Evolutionary conservation across 2,888 invertebrate species (phyloP).

Genomic region (Melieria omissa): DNA sequence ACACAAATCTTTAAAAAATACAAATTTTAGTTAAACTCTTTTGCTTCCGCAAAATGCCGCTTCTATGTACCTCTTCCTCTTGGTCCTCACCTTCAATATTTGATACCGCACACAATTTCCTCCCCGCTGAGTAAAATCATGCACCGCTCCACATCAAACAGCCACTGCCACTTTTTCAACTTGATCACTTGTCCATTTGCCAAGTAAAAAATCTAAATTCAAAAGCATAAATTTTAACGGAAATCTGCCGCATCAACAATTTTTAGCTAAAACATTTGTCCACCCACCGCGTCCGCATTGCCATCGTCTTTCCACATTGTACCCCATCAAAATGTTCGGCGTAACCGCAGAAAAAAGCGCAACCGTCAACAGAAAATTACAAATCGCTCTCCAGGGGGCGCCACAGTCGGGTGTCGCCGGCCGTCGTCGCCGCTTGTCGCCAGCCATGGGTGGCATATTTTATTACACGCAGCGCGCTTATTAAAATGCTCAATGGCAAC

Average conservation of each 20-base stretch:
- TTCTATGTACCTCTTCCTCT: not conserved
- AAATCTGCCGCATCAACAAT: slow-evolving; percentile 37
- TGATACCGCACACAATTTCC: slow-evolving; percentile 9
- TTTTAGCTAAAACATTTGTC: slow-evolving; percentile 22
- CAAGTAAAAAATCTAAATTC: slow-evolving; percentile 11
- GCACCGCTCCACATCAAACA: too few species aligned
- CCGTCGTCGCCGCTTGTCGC: not conserved
- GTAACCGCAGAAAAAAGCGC: slow-evolving; percentile 53
- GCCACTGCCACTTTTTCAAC: not conserved
- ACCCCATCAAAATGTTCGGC: not conserved
- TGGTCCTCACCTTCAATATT: not conserved
- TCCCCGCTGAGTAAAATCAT: slow-evolving; percentile 8
- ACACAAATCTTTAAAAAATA: too few species aligned
- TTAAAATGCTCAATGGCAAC: slow-evolving; percentile 33
- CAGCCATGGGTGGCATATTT: slow-evolving; percentile 39
- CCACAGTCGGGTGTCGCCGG: slow-evolving; percentile 6
- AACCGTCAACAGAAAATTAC: slow-evolving; percentile 56
- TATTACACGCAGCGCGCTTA: slow-evolving; percentile 32
- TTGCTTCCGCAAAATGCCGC: too few species aligned
- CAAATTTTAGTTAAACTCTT: too few species aligned
- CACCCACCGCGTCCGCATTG: not conserved
- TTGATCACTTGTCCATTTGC: not conserved
- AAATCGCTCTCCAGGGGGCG: slow-evolving; percentile 61
- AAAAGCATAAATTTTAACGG: slow-evolving; percentile 32
- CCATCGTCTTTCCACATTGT: too few species aligned